Evolutionary conservation across 2,797 vertebrate genomes (phyloP).

Genomic region (Mormyrops boulengeri): DNA sequence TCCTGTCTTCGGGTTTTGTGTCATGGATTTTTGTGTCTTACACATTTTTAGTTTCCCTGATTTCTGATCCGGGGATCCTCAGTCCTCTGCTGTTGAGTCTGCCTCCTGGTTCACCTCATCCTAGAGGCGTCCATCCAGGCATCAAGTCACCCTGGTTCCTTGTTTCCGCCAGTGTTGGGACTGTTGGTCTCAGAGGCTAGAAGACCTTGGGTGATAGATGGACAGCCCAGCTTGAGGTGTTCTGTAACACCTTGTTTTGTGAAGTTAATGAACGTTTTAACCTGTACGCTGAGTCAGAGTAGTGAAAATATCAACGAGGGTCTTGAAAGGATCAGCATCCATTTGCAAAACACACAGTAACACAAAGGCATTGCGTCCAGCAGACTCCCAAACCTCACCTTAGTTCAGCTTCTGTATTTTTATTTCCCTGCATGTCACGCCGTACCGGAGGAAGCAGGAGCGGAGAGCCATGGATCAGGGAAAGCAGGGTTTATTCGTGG

Average conservation of each 20-base stretch:
- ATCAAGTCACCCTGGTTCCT: not conserved
- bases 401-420: not conserved
- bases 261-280: not conserved
- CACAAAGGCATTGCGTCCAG: not conserved
- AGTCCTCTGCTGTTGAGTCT: not conserved
- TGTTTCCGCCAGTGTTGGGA: not conserved
- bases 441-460: too few relatives aligned
- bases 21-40: not conserved
- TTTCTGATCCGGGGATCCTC: not conserved
- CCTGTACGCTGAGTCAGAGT: not conserved
- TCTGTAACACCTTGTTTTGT: not conserved
- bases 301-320: not conserved
- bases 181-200: not conserved
- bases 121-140: not conserved
- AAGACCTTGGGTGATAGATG: not conserved
- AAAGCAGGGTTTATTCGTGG: too few relatives aligned
- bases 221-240: not conserved
- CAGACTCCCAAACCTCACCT: not conserved
- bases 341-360: not conserved
- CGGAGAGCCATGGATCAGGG: too few relatives aligned
- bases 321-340: not conserved
- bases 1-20: not conserved
- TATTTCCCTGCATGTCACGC: not conserved
- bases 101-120: not conserved
- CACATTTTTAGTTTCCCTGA: not conserved